Evolutionary conservation across 2,888 invertebrate genomes (phyloP).

Genomic region (Scaeva pyrastri): DNA sequence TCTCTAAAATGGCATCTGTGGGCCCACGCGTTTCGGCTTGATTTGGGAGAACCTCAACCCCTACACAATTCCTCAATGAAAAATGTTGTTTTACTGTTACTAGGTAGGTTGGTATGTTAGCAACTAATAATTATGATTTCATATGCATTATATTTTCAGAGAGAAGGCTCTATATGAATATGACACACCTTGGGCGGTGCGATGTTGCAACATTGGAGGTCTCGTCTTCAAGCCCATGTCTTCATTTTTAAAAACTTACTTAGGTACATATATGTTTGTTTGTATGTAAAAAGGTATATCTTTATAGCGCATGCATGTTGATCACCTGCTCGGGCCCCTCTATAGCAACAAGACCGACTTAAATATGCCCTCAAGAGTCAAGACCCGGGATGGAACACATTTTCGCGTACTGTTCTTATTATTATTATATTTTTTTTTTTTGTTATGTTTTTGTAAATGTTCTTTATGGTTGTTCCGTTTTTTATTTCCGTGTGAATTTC

Average conservation of each 20-base stretch:
- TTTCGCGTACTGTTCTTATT: background rate
- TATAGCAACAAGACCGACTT: background rate
- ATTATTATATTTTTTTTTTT: background rate
- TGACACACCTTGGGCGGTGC: conserved; percentile 67
- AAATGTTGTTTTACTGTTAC: conserved; percentile 60
- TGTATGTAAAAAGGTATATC: too few species aligned
- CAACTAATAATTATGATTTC: conserved; percentile 71
- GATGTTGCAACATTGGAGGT: conserved; percentile 36
- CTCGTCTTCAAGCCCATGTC: background rate
- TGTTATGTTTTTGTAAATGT: conserved; percentile 38
- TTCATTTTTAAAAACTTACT: background rate
- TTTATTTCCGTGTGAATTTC: conserved; percentile 77
- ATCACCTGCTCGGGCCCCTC: background rate
- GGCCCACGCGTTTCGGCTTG: conserved; percentile 59
- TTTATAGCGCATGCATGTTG: background rate
- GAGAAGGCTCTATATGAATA: conserved; percentile 12
- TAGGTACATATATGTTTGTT: too few species aligned
- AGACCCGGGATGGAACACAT: conserved; percentile 25
- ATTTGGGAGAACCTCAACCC: conserved; percentile 60
- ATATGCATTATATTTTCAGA: conserved; percentile 50
- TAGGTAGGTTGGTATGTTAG: conserved; percentile 23
- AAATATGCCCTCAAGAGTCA: conserved; percentile 22
- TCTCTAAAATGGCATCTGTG: conserved; percentile 56
- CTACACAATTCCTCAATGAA: conserved; percentile 41
- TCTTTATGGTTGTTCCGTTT: conserved; percentile 68